Evolutionary conservation across 2,888 invertebrate species (phyloP).

Genomic region (Andrena haemorrhoa): DNA sequence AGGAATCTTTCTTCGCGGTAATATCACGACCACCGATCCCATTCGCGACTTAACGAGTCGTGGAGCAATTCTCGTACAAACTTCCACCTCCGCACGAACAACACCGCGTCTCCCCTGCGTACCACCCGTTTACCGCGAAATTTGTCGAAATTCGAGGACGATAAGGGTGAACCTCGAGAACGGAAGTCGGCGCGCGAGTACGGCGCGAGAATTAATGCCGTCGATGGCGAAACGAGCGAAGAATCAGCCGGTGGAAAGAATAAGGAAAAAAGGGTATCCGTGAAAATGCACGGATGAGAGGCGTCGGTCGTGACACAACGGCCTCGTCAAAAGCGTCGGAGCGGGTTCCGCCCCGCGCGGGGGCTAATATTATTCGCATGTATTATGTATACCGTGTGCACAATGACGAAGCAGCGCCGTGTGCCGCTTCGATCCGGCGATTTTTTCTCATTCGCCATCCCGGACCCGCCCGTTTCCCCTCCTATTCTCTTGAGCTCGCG

Average conservation of each 20-base stretch:
- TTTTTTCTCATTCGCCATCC: slow-evolving; percentile 35
- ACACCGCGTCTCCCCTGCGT: background rate
- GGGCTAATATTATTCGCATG: slow-evolving; percentile 68
- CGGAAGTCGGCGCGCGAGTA: slow-evolving; percentile 8
- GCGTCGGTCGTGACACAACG: slow-evolving; percentile 54
- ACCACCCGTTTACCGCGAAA: background rate
- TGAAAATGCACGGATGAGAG: slow-evolving; percentile 47
- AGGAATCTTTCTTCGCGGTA: slow-evolving; percentile 18
- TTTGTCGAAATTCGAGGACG: background rate
- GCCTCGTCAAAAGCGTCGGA: slow-evolving; percentile 67
- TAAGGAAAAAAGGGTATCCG: slow-evolving; percentile 2
- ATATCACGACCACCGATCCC: slow-evolving; percentile 14
- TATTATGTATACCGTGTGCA: slow-evolving; percentile 68
- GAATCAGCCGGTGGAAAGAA: background rate
- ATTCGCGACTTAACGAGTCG: slow-evolving; percentile 8
- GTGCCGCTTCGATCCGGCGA: slow-evolving; percentile 65
- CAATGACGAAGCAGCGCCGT: slow-evolving; percentile 60
- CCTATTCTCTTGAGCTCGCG: slow-evolving; percentile 5
- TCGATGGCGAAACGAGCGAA: background rate
- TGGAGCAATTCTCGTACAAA: slow-evolving; percentile 12
- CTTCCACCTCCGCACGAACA: background rate
- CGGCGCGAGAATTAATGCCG: slow-evolving; percentile 56
- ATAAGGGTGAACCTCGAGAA: background rate
- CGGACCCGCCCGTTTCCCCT: background rate
- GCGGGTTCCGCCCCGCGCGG: slow-evolving; percentile 35